Conservation (phyloP, 2,888 invertebrate species). For the Palloptera scutellata region DNA sequence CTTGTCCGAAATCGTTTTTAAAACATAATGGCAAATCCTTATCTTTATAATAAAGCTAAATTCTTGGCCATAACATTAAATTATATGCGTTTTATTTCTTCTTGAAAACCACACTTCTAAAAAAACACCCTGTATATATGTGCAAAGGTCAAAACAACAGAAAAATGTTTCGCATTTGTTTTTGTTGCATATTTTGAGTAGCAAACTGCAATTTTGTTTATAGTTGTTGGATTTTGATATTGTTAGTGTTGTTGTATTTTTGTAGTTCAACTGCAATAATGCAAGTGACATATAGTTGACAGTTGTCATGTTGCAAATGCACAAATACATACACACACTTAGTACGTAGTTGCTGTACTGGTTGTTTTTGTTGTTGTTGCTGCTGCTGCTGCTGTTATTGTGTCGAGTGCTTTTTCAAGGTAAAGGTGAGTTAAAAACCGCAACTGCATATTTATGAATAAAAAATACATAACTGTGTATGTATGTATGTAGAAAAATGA, state of each 20-base stretch:
- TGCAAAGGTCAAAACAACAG: too few species aligned
- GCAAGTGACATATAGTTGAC: constrained; percentile 1
- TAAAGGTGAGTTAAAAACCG: constrained; percentile 3
- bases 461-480: not conserved
- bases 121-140: too few species aligned
- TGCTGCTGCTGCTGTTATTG: not conserved
- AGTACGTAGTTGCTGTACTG: too few species aligned
- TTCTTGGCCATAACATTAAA: too few species aligned
- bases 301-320: not conserved
- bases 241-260: not conserved
- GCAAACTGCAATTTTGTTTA: too few species aligned
- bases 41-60: too few species aligned
- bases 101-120: too few species aligned
- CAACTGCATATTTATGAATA: not conserved
- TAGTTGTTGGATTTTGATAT: not conserved
- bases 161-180: too few species aligned
- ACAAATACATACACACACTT: not conserved
- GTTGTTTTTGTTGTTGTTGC: constrained; percentile 11
- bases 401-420: constrained; percentile 8
- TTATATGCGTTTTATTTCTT: too few species aligned
- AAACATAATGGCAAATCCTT: too few species aligned
- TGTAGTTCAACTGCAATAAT: not conserved
- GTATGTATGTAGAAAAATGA: not conserved
- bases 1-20: too few species aligned
- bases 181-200: too few species aligned